phyloP scores from a whole-genome alignment of 2,888 invertebrate genomes.

The Molanna angustata region DNA sequence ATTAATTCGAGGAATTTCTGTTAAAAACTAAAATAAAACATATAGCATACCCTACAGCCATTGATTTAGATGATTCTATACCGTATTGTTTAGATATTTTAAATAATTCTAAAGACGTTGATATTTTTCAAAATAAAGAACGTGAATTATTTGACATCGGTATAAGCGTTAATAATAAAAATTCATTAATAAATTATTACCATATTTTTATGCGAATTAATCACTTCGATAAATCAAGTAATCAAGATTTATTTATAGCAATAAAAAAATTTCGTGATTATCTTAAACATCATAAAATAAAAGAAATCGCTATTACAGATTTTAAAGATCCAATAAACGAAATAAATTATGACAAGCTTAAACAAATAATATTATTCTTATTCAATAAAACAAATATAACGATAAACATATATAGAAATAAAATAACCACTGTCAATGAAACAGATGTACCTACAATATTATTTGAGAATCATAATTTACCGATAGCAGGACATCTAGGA shows the following conservation, averaged over 20 bases:
- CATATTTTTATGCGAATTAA: conserved; percentile 26
- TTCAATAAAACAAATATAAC: conserved; percentile 27
- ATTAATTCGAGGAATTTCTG: too few species aligned
- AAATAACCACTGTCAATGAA: conserved; percentile 6
- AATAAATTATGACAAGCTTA: conserved; percentile 29
- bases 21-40: too few species aligned
- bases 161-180: neutral
- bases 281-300: conserved; percentile 22
- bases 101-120: conserved; percentile 2
- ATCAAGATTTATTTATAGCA: conserved; percentile 33
- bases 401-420: conserved; percentile 26
- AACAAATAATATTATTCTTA: conserved; percentile 31
- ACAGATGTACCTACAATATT: conserved; percentile 24
- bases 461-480: conserved; percentile 26
- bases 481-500: conserved; percentile 32
- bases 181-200: conserved; percentile 5
- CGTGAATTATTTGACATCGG: neutral
- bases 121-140: neutral
- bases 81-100: neutral
- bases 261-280: conserved; percentile 17
- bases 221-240: conserved; percentile 32
- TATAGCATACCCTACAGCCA: too few species aligned
- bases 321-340: conserved; percentile 9
- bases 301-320: conserved; percentile 21
- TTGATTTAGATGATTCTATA: neutral